phyloP scores from a whole-genome alignment of 1,140 invertebrate species.

The Pseudomyrmex cubaensis region DNA sequence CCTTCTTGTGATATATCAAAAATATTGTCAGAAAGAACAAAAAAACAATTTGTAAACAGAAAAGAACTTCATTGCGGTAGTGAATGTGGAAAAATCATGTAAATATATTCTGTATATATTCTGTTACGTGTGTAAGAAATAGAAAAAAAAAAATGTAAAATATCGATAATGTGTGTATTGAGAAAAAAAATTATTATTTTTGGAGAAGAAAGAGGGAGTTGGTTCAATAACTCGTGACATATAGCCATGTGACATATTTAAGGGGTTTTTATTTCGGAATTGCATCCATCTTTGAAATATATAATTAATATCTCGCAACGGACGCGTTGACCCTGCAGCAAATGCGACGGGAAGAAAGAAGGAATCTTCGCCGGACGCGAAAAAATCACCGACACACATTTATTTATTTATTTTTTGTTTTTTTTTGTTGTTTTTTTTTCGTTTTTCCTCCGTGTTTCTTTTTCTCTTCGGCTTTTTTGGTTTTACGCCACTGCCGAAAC shows the following conservation, averaged over 20 bases:
- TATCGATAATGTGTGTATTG: not conserved
- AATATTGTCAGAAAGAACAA: not conserved
- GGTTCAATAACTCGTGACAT: not conserved
- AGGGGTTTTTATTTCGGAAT: slow-evolving; percentile 64
- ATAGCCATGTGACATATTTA: slow-evolving; percentile 44
- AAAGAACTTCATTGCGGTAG: not conserved
- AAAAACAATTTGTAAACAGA: slow-evolving; percentile 20
- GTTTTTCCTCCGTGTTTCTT: not conserved
- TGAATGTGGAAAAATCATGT: not conserved
- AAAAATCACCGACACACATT: slow-evolving; percentile 56
- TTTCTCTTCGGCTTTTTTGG: slow-evolving; percentile 13
- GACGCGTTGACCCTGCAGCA: slow-evolving; percentile 54
- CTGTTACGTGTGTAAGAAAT: not conserved
- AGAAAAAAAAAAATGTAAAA: slow-evolving; percentile 5
- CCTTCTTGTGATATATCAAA: slow-evolving; percentile 12
- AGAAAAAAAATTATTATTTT: slow-evolving; percentile 7
- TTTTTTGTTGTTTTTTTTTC: not conserved
- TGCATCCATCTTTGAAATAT: slow-evolving; percentile 58
- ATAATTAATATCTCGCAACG: slow-evolving; percentile 63
- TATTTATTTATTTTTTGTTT: slow-evolving; percentile 24
- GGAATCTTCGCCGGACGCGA: slow-evolving; percentile 61
- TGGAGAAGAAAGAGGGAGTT: not conserved
- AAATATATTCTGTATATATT: slow-evolving; percentile 32
- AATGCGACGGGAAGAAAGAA: slow-evolving; percentile 64
- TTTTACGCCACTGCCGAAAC: slow-evolving; percentile 42